Evolutionary conservation across 2,888 invertebrate species (phyloP).

Genomic region (Erebia epiphron): DNA sequence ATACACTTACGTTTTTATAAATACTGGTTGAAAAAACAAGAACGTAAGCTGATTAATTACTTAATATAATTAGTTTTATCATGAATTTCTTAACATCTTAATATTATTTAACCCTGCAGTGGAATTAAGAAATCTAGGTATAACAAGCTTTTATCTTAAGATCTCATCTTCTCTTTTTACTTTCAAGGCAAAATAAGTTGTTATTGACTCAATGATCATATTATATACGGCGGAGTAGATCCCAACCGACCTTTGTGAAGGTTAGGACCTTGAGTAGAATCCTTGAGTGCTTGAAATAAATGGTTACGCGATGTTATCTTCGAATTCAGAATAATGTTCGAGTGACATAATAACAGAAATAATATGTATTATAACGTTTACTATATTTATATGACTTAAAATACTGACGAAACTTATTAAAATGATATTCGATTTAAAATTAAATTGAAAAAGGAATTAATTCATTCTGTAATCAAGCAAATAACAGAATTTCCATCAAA

Average conservation of each 20-base stretch:
- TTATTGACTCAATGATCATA: neutral
- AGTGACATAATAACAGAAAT: too few relatives aligned
- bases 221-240: constrained; percentile 14
- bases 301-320: neutral
- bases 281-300: constrained; percentile 18
- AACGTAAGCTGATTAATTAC: too few relatives aligned
- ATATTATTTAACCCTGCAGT: neutral
- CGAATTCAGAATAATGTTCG: neutral
- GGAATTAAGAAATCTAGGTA: neutral
- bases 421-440: too few relatives aligned
- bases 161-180: neutral
- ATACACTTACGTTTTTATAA: too few relatives aligned
- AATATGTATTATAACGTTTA: too few relatives aligned
- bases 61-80: too few relatives aligned
- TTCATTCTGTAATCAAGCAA: too few relatives aligned
- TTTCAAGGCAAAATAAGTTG: constrained; percentile 8
- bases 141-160: neutral
- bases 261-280: constrained; percentile 23
- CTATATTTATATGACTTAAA: too few relatives aligned
- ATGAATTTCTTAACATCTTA: too few relatives aligned
- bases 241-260: constrained; percentile 25
- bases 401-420: too few relatives aligned
- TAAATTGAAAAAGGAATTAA: too few relatives aligned
- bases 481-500: neutral
- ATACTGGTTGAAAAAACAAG: too few relatives aligned